These are phyloP conservation scores for Anticlea derivata DNA, from an alignment of 2,888 invertebrate species.

Conservation along the genomic window DNA sequence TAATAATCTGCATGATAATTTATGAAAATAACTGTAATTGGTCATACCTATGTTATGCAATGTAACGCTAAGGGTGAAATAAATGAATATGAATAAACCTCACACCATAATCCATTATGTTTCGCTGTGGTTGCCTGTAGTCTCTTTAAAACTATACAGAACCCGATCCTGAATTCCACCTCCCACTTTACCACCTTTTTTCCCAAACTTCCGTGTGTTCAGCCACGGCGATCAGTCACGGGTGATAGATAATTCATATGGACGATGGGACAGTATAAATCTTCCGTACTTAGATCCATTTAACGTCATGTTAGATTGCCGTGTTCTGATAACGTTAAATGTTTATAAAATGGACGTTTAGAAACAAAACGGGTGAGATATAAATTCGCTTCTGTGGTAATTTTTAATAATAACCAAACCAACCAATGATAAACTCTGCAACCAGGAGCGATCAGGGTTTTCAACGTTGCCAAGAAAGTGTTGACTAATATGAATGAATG, in stretches of 20 bases:
- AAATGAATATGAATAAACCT: no score
- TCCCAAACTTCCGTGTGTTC: constrained; percentile 56
- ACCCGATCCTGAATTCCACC: background rate
- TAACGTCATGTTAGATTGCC: constrained; percentile 55
- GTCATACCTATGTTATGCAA: no score
- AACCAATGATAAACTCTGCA: no score
- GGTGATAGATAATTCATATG: constrained; percentile 60
- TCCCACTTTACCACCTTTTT: constrained; percentile 29
- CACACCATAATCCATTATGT: no score
- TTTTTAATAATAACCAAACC: no score
- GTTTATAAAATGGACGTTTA: constrained; percentile 37
- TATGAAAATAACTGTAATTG: no score
- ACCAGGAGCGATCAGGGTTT: no score
- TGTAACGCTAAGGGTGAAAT: no score
- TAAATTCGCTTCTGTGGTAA: background rate
- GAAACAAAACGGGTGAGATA: constrained; percentile 22
- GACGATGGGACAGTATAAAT: constrained; percentile 58
- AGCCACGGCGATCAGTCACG: constrained; percentile 67
- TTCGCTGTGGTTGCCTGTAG: no score
- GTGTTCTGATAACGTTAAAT: constrained; percentile 51
- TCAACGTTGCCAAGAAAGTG: no score
- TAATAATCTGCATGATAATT: no score
- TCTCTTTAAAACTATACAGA: background rate
- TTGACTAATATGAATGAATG: no score
- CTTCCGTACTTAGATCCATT: constrained; percentile 51